Percentiles rank a stretch among this genome's conserved stretches.
These are phyloP conservation scores for Holothuria leucospilota DNA, from an alignment of 53 echinoderm and acorn worm species.

Conservation along the genomic window DNA sequence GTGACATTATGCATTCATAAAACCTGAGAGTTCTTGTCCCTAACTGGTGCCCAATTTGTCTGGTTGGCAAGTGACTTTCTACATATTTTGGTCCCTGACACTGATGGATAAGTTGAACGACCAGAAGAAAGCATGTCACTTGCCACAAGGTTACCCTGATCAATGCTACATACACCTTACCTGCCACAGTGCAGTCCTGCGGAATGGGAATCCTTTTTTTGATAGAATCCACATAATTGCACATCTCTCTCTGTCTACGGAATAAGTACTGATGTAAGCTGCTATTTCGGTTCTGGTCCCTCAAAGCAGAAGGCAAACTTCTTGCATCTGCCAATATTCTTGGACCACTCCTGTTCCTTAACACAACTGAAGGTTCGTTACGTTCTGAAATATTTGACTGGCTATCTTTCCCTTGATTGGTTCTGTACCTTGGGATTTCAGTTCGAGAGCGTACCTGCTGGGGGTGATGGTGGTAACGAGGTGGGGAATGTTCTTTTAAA, in stretches of 20 bases:
- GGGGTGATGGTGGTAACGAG: conserved; percentile 23
- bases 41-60: too few species aligned
- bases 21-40: too few species aligned
- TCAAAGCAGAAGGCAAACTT: conserved; percentile 43
- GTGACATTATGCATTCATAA: too few species aligned
- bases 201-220: conserved; percentile 90
- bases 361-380: conserved; percentile 7
- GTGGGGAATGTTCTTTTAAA: conserved; percentile 26
- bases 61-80: too few species aligned
- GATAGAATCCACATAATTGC: conserved; percentile 91
- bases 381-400: conserved; percentile 29
- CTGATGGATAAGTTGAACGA: too few species aligned
- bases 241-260: conserved; percentile 89
- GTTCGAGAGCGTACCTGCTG: background rate
- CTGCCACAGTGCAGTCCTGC: conserved; percentile 87
- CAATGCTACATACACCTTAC: conserved; percentile 25
- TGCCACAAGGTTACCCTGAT: too few species aligned
- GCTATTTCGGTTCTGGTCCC: conserved; percentile 84
- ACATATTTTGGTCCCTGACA: too few species aligned
- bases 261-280: conserved; percentile 93
- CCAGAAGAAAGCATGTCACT: too few species aligned
- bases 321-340: conserved; percentile 33
- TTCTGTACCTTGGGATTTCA: conserved; percentile 9
- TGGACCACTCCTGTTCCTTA: conserved; percentile 8
- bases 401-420: background rate